These are phyloP conservation scores for Triops cancriformis DNA, from an alignment of 1,140 invertebrate genomes.

Conservation along the genomic window DNA sequence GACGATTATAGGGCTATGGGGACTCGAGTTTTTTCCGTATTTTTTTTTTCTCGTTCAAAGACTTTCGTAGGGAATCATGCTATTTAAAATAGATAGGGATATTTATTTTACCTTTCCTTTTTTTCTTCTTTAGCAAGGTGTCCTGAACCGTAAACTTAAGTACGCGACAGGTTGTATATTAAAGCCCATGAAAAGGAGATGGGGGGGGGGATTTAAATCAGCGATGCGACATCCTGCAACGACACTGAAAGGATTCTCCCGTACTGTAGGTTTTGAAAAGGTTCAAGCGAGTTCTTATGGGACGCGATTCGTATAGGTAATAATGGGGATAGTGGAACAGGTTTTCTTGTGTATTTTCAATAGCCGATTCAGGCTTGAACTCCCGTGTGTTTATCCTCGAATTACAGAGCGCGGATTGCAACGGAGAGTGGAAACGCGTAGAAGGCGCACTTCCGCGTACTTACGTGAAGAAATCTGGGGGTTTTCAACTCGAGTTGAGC, in stretches of 20 bases:
- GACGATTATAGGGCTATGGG: background rate
- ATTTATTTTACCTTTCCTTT: background rate
- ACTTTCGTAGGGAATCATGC: background rate
- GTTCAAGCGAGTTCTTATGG: background rate
- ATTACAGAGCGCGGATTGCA: too few species aligned
- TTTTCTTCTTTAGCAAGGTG: background rate
- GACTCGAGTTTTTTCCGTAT: background rate
- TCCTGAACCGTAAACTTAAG: constrained; percentile 9
- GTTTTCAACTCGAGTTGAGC: background rate
- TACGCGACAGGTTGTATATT: constrained; percentile 2
- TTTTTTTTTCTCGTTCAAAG: background rate
- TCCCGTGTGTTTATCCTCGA: background rate
- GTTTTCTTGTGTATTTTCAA: background rate
- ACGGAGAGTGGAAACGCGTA: too few species aligned
- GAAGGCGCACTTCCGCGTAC: background rate
- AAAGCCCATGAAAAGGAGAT: constrained; percentile 1
- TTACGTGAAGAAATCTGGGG: background rate
- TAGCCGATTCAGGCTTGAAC: background rate
- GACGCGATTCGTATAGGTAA: background rate
- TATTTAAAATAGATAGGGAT: background rate
- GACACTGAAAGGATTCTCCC: background rate
- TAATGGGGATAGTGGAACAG: background rate
- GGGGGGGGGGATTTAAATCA: background rate
- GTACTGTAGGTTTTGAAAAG: background rate
- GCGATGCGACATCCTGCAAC: background rate